phyloP scores from a whole-genome alignment of 2,888 invertebrate species.

The Thera britannica region DNA sequence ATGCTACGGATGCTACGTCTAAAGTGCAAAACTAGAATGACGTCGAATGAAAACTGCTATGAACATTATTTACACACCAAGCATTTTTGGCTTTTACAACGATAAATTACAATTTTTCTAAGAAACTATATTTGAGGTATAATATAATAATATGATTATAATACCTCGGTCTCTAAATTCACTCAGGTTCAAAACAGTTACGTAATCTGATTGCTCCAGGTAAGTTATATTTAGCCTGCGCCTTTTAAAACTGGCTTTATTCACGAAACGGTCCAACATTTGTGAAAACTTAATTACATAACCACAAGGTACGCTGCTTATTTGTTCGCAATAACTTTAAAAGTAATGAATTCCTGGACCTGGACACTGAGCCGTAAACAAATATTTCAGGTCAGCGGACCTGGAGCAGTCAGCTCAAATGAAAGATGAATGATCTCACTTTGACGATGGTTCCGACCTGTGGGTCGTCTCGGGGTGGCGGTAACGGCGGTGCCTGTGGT shows the following conservation, averaged over 20 bases:
- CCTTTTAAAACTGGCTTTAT: too few species aligned
- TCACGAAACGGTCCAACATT: too few species aligned
- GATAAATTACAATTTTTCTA: conserved; percentile 3
- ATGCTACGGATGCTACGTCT: conserved; percentile 25
- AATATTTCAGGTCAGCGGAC: background rate
- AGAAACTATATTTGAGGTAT: background rate
- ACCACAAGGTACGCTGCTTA: too few species aligned
- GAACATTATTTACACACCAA: conserved; percentile 33
- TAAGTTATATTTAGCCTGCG: background rate
- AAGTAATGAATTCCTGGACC: background rate
- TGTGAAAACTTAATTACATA: too few species aligned
- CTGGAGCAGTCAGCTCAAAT: conserved; percentile 38
- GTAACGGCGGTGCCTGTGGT: conserved; percentile 51
- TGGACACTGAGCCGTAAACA: too few species aligned
- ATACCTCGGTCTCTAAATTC: conserved; percentile 13
- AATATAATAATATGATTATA: background rate
- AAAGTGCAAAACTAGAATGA: conserved; percentile 36
- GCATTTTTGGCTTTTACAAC: conserved; percentile 2
- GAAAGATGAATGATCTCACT: conserved; percentile 85
- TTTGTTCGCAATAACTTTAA: background rate
- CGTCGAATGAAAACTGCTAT: conserved; percentile 41
- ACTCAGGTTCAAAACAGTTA: conserved; percentile 33
- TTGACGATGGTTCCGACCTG: conserved; percentile 95
- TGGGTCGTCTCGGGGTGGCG: conserved; percentile 78
- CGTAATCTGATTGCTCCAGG: conserved; percentile 39